These are phyloP conservation scores for Pogonognathellus flavescens DNA, from an alignment of 1,140 invertebrate species.

Conservation along the genomic window DNA sequence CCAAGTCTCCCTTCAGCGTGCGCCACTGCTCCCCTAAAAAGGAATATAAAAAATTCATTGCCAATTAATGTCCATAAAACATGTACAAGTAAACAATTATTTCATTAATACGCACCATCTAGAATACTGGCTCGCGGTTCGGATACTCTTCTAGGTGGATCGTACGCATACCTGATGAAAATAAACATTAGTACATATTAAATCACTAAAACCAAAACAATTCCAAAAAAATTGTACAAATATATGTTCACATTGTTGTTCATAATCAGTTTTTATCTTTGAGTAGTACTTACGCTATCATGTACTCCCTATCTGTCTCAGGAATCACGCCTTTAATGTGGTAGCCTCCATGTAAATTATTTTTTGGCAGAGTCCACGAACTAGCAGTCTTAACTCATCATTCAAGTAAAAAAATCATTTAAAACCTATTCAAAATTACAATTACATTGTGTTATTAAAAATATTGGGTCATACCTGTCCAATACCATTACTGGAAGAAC, in stretches of 20 bases:
- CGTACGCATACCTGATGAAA: constrained; percentile 58
- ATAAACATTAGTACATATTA: constrained; percentile 1
- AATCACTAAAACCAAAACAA: no score
- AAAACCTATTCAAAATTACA: not conserved
- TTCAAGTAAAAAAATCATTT: not conserved
- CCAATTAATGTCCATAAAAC: not conserved
- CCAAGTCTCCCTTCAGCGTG: constrained; percentile 51
- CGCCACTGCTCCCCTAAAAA: constrained; percentile 57
- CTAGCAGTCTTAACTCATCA: constrained; percentile 36
- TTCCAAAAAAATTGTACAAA: not conserved
- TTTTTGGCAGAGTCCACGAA: constrained; percentile 32
- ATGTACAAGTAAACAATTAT: not conserved
- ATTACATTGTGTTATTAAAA: not conserved
- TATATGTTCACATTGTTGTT: not conserved
- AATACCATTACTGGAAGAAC: constrained; percentile 26
- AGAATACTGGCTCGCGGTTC: constrained; percentile 47
- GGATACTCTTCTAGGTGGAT: constrained; percentile 47
- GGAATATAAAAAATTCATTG: not conserved
- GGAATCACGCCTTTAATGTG: constrained; percentile 54
- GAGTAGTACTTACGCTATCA: constrained; percentile 5
- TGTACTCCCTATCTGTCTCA: constrained; percentile 1
- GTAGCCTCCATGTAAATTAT: constrained; percentile 33
- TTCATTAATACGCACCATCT: not conserved
- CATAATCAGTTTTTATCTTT: not conserved
- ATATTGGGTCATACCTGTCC: not conserved